A percentile compares a stretch with the other conserved stretches of the same genome.
Evolutionary conservation across 1,140 invertebrate species (phyloP).

Genomic region (Euglossa dilemma): DNA sequence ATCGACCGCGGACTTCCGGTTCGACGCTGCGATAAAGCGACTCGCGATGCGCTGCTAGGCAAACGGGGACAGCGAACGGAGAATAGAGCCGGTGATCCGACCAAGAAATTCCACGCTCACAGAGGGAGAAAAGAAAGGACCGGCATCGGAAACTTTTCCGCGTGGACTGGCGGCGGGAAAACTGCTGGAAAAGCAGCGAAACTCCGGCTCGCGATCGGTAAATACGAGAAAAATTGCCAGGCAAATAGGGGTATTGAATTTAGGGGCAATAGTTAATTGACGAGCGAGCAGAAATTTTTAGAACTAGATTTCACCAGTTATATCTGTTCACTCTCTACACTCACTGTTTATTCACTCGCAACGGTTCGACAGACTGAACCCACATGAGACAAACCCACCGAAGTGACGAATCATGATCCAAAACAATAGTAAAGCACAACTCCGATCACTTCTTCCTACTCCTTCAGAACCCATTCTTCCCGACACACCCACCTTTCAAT

Average conservation of each 20-base stretch:
- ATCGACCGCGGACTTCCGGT: conserved; percentile 21
- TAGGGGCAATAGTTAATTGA: not conserved
- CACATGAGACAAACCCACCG: too few species aligned
- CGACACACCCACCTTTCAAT: too few species aligned
- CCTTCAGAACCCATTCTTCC: too few species aligned
- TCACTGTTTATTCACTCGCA: too few species aligned
- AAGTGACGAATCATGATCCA: too few species aligned
- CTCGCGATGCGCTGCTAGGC: not conserved
- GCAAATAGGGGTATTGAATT: conserved; percentile 6
- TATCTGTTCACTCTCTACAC: too few species aligned
- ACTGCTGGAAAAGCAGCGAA: not conserved
- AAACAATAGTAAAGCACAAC: too few species aligned
- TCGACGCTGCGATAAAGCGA: conserved; percentile 16
- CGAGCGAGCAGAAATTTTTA: not conserved
- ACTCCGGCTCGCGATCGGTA: not conserved
- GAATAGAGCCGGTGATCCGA: conserved; percentile 19
- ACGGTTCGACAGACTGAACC: too few species aligned
- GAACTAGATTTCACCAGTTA: too few species aligned
- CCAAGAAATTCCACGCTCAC: conserved; percentile 11
- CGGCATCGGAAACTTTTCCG: not conserved
- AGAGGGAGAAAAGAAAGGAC: not conserved
- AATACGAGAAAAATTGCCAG: not conserved
- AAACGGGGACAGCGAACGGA: not conserved
- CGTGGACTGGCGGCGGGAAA: not conserved
- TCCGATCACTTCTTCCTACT: too few species aligned